Percentiles rank a stretch among this genome's conserved stretches.
Evolutionary conservation across 1,140 invertebrate genomes (phyloP).

Genomic region (Microvelia longipes): DNA sequence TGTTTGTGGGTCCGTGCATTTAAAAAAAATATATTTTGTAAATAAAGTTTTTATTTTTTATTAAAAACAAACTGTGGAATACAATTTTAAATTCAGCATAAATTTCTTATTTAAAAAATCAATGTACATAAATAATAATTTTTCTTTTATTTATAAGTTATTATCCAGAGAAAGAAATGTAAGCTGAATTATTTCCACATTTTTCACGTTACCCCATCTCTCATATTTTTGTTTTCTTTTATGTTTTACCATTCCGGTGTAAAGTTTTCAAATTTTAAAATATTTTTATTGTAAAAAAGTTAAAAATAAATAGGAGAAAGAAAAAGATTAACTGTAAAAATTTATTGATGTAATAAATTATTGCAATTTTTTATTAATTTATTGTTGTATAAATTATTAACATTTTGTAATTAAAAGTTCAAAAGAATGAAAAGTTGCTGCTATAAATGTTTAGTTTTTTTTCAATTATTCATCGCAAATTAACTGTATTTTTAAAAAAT

Average conservation of each 20-base stretch:
- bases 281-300: conserved; percentile 4
- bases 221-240: background rate
- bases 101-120: background rate
- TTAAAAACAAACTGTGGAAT: background rate
- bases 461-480: no score
- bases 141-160: background rate
- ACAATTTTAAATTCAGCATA: background rate
- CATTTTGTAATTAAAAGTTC: no score
- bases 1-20: background rate
- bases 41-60: background rate
- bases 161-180: background rate
- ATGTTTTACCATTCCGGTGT: background rate
- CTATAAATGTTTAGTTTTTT: no score
- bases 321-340: no score
- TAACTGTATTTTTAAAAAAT: no score
- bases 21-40: background rate
- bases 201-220: background rate
- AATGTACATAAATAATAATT: background rate
- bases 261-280: conserved; percentile 2
- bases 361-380: no score
- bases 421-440: no score
- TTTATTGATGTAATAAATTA: no score
- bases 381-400: no score
- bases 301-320: conserved; percentile 6
- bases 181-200: background rate